Conservation (phyloP, 2,113 vertebrate genomes). For the Thunnus maccoyii region DNA sequence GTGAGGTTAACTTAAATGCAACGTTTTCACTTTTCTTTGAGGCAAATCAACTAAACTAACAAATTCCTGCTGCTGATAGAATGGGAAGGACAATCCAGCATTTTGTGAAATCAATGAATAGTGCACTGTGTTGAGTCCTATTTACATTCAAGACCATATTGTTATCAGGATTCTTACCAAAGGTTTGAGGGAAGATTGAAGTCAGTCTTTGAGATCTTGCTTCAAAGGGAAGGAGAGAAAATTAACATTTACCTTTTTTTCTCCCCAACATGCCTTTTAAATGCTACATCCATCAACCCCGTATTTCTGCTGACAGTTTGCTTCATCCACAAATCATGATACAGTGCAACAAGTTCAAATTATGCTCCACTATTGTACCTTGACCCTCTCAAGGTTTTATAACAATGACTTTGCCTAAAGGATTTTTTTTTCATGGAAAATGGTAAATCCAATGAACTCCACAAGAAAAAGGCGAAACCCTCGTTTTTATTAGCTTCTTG, state of each 20-base stretch:
- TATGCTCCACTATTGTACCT: not conserved
- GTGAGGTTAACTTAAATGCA: conserved; percentile 45
- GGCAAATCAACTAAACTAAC: conserved; percentile 37
- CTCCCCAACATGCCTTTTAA: not conserved
- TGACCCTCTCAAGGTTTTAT: conserved; percentile 39
- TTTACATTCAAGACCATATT: conserved; percentile 1
- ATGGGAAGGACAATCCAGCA: not conserved
- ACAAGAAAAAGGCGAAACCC: not conserved
- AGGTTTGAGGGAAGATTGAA: conserved; percentile 26
- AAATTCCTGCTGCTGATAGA: conserved; percentile 10
- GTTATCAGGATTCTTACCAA: not conserved
- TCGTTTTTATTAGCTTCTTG: not conserved
- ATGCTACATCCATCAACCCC: not conserved
- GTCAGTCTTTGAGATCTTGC: conserved; percentile 1
- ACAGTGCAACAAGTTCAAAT: conserved; percentile 28
- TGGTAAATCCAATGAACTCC: conserved; percentile 2
- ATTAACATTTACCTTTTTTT: not conserved
- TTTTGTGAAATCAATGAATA: conserved; percentile 28
- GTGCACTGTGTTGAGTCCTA: conserved; percentile 13
- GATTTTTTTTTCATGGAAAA: conserved; percentile 17
- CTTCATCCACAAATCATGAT: conserved; percentile 24
- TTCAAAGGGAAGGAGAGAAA: not conserved
- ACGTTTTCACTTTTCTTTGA: conserved; percentile 25
- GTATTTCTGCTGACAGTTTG: not conserved
- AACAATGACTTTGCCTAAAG: conserved; percentile 26